Evolutionary conservation across 2,113 vertebrate species (phyloP).

Genomic region (Nettapus auritus): DNA sequence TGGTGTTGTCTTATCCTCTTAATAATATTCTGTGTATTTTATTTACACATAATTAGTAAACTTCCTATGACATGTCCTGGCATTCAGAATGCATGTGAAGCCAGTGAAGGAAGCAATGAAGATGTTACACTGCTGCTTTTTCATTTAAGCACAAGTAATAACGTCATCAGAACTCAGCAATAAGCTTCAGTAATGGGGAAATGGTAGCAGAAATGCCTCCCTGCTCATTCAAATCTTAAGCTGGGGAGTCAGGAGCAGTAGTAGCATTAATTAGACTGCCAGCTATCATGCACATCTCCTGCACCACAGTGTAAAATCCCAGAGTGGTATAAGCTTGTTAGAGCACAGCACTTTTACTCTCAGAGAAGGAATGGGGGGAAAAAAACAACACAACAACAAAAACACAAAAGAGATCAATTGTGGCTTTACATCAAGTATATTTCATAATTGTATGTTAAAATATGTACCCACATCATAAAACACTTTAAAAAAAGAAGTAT

Average conservation of each 20-base stretch:
- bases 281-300: background rate
- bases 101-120: background rate
- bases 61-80: background rate
- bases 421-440: constrained; percentile 50
- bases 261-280: background rate
- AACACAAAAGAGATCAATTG: background rate
- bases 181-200: background rate
- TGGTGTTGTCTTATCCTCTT: background rate
- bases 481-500: constrained; percentile 34
- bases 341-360: background rate
- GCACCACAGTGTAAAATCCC: background rate
- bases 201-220: background rate
- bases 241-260: background rate
- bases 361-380: accelerated
- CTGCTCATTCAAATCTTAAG: background rate
- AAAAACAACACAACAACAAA: too few relatives aligned
- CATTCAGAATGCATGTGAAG: background rate
- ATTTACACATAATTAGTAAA: background rate
- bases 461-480: constrained; percentile 53
- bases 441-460: constrained; percentile 54
- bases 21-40: background rate
- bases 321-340: background rate
- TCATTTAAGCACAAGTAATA: background rate
- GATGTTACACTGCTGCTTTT: background rate
- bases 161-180: background rate